A percentile compares a stretch with the other conserved stretches of the same genome.
phyloP scores from a whole-genome alignment of 2,888 invertebrate species.

The Lochmaea crataegi region DNA sequence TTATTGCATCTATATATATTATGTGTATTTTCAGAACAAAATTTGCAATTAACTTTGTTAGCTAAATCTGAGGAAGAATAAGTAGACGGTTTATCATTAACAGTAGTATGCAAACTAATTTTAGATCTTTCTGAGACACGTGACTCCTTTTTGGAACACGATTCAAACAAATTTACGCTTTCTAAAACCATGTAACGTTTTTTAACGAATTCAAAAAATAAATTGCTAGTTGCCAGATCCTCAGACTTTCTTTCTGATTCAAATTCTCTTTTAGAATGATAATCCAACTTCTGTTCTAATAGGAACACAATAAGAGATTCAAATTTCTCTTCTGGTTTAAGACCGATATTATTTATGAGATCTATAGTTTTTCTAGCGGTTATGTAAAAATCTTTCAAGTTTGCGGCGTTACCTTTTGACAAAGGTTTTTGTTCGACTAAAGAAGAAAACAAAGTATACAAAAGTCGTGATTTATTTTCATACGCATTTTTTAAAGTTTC shows the following conservation, averaged over 20 bases:
- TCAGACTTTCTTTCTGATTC: background rate
- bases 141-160: too few relatives aligned
- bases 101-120: background rate
- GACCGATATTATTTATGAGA: background rate
- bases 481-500: background rate
- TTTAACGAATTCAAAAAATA: background rate
- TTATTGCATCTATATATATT: background rate
- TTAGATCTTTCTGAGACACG: background rate
- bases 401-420: background rate
- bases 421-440: background rate
- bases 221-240: background rate
- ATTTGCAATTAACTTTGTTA: background rate
- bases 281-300: conserved; percentile 1
- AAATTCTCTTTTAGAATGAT: background rate
- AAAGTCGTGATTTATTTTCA: background rate
- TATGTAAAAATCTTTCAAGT: background rate
- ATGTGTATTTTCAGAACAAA: background rate
- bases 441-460: too few relatives aligned
- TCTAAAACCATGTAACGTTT: background rate
- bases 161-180: too few relatives aligned
- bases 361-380: background rate
- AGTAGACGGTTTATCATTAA: background rate
- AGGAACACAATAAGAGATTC: background rate
- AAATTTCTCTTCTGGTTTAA: background rate
- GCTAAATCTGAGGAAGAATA: too few relatives aligned